Conservation (phyloP, 2,113 vertebrate species). For the Mastomys coucha region DNA sequence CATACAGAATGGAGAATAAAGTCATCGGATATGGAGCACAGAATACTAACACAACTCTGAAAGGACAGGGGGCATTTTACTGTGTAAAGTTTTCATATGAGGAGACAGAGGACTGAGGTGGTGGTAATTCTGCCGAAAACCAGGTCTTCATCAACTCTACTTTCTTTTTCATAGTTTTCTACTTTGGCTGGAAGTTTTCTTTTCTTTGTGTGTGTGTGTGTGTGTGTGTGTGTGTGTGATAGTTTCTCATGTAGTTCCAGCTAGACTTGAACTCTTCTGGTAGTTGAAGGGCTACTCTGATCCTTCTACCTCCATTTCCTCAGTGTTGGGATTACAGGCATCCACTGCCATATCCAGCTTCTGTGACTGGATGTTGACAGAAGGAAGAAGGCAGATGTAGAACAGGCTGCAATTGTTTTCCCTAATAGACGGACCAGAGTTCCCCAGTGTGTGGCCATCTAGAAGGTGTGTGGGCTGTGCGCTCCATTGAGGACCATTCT, state of each 20-base stretch:
- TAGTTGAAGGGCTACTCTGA: neutral
- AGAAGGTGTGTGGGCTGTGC: slow-evolving; percentile 34
- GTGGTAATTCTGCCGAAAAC: neutral
- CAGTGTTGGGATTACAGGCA: neutral
- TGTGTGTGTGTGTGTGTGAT: too few species aligned
- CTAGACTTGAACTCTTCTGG: neutral
- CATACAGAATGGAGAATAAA: neutral
- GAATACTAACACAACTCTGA: neutral
- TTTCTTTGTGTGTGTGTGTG: too few species aligned
- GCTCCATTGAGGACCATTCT: neutral
- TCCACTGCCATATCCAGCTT: neutral
- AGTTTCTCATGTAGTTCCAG: neutral
- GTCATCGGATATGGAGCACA: neutral
- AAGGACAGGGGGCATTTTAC: neutral
- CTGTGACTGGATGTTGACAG: neutral
- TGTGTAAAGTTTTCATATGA: neutral
- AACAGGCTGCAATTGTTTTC: neutral
- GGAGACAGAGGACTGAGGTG: neutral
- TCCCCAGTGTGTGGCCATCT: slow-evolving; percentile 56
- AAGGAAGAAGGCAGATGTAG: slow-evolving; percentile 4
- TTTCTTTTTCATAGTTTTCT: neutral
- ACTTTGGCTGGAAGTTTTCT: neutral
- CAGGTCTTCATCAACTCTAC: neutral
- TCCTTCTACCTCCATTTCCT: neutral
- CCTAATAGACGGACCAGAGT: neutral